Conservation (phyloP, 2,888 invertebrate species). For the Chydorus sphaericus region DNA sequence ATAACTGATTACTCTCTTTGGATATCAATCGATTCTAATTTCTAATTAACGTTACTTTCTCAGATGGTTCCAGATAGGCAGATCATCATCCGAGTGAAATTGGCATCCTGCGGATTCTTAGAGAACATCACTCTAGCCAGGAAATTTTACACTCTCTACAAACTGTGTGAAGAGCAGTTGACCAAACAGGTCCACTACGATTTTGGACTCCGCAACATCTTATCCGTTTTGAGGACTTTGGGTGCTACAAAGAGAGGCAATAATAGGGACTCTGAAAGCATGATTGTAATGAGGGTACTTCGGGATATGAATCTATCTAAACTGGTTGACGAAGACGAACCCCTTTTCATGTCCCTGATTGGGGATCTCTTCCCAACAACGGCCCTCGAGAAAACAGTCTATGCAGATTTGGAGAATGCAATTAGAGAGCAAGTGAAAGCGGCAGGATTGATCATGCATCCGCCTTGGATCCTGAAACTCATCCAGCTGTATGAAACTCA, state of each 20-base stretch:
- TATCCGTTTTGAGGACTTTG: conserved; percentile 81
- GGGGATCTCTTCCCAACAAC: conserved; percentile 93
- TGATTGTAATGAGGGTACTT: conserved; percentile 89
- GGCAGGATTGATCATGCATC: conserved; percentile 69
- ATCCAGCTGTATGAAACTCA: conserved; percentile 94
- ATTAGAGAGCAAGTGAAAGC: conserved; percentile 69
- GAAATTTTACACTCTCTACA: conserved; percentile 92
- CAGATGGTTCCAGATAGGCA: conserved; percentile 87
- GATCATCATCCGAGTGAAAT: conserved; percentile 89
- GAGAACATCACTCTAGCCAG: conserved; percentile 88
- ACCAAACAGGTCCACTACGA: conserved; percentile 95
- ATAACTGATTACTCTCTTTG: conserved; percentile 38
- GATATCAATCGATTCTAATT: background rate
- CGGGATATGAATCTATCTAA: conserved; percentile 96
- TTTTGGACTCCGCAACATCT: conserved; percentile 86
- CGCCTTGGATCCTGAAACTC: conserved; percentile 88
- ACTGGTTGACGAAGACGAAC: conserved; percentile 92
- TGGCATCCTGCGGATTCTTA: conserved; percentile 88
- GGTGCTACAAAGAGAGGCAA: conserved; percentile 85
- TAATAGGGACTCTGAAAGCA: conserved; percentile 82
- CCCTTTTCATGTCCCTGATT: conserved; percentile 88
- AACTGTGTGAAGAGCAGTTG: conserved; percentile 90
- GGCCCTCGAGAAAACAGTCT: conserved; percentile 76
- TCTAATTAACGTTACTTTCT: background rate
- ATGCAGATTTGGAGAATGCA: conserved; percentile 75